Evolutionary conservation across 2,797 vertebrate species (phyloP).

Genomic region (Muraenolepis orangiensis): DNA sequence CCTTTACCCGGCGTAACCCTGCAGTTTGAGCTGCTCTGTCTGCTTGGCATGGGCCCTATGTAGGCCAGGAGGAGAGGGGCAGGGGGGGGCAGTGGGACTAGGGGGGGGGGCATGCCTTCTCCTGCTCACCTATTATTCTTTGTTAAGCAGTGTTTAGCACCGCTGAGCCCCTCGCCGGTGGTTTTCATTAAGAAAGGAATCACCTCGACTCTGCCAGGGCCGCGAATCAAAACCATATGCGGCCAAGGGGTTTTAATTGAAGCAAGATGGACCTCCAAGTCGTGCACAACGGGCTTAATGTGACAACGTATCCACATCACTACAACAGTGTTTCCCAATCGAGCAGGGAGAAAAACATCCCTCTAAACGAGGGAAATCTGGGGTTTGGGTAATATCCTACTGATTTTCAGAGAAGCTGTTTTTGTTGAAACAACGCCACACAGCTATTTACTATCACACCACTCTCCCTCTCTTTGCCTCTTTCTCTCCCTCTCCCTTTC

Average conservation of each 20-base stretch:
- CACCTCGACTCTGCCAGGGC: conserved; percentile 80
- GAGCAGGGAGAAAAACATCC: conserved; percentile 65
- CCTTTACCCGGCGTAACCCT: conserved; percentile 55
- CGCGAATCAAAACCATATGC: conserved; percentile 78
- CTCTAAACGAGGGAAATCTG: conserved; percentile 58
- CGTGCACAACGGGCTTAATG: conserved; percentile 77
- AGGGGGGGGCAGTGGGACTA: conserved; percentile 58
- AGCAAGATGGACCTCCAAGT: conserved; percentile 83
- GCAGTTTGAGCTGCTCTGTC: conserved; percentile 49
- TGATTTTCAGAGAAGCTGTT: conserved; percentile 68
- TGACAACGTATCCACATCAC: conserved; percentile 79
- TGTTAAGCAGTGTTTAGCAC: conserved; percentile 78
- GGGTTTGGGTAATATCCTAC: conserved; percentile 66
- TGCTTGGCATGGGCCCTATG: conserved; percentile 63
- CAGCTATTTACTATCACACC: conserved; percentile 62
- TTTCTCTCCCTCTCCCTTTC: conserved; percentile 25
- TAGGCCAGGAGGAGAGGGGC: conserved; percentile 70
- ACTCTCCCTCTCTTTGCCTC: conserved; percentile 40
- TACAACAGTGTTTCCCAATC: conserved; percentile 73
- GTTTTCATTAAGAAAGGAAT: conserved; percentile 83
- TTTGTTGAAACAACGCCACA: conserved; percentile 65
- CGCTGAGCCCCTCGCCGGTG: conserved; percentile 71
- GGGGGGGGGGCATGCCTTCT: conserved; percentile 67
- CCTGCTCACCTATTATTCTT: conserved; percentile 74
- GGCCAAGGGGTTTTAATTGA: conserved; percentile 77